Evolutionary conservation across 2,113 vertebrate genomes (phyloP).

Genomic region (Melanotaenia duboulayi): DNA sequence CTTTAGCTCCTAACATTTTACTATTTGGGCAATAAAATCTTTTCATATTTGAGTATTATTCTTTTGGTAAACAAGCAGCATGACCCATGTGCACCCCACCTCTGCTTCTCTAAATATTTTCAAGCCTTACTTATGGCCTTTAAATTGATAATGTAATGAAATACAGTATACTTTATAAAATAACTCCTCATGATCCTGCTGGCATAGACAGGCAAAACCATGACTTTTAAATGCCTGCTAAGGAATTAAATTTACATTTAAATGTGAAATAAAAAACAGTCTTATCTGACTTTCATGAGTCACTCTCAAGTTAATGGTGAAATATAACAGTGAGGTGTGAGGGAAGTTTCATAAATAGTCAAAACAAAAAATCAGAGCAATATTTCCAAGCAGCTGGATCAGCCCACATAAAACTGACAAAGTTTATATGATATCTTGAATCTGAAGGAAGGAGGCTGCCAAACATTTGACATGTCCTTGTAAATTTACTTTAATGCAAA

Average conservation of each 20-base stretch:
- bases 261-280: neutral
- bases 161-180: neutral
- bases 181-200: neutral
- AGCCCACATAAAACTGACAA: constrained; percentile 23
- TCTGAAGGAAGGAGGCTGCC: constrained; percentile 5
- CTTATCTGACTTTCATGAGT: constrained; percentile 25
- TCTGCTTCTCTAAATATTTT: neutral
- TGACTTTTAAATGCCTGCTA: neutral
- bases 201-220: neutral
- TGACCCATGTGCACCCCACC: neutral
- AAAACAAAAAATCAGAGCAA: constrained; percentile 16
- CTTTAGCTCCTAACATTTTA: neutral
- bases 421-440: constrained; percentile 22
- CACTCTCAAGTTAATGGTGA: neutral
- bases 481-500: constrained; percentile 34
- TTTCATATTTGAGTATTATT: neutral
- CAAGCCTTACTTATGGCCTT: neutral
- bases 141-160: neutral
- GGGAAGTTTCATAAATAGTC: constrained; percentile 1
- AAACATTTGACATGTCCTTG: constrained; percentile 19
- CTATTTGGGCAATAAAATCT: neutral
- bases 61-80: neutral
- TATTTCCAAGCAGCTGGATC: neutral
- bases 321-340: neutral
- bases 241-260: constrained; percentile 12